Conservation (phyloP, 2,113 vertebrate genomes). For the Lepisosteus osseus region DNA sequence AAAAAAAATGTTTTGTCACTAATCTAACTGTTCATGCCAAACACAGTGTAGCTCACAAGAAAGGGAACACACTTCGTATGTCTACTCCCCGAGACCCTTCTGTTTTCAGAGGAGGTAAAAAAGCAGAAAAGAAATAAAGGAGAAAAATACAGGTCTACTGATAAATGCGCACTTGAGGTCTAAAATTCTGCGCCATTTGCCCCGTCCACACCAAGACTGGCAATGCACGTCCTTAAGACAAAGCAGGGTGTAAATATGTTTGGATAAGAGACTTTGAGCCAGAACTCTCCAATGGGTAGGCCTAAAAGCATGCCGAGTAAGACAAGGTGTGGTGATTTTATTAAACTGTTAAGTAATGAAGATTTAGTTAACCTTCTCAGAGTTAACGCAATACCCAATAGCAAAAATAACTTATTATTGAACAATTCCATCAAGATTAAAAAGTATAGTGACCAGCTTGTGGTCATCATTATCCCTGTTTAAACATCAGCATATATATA, state of each 20-base stretch:
- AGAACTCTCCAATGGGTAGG: background rate
- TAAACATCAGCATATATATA: no score
- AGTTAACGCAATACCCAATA: no score
- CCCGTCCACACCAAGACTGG: background rate
- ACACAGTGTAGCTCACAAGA: no score
- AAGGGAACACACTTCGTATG: no score
- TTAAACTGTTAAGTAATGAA: no score
- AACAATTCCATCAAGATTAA: background rate
- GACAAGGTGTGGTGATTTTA: no score
- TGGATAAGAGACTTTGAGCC: background rate
- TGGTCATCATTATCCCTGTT: no score
- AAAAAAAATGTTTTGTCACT: no score
- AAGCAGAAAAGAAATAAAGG: background rate
- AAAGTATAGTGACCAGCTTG: no score
- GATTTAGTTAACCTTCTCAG: no score
- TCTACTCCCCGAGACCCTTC: no score
- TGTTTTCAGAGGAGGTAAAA: background rate
- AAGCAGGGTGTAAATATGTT: background rate
- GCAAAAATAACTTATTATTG: background rate
- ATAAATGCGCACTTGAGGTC: background rate
- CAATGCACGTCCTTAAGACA: background rate
- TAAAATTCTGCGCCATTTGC: background rate
- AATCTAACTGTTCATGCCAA: no score
- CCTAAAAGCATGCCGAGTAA: background rate
- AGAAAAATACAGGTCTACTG: background rate